Percentiles rank a stretch among this genome's conserved stretches.
Evolutionary conservation across 2,113 vertebrate genomes (phyloP).

Genomic region (Callospermophilus lateralis): DNA sequence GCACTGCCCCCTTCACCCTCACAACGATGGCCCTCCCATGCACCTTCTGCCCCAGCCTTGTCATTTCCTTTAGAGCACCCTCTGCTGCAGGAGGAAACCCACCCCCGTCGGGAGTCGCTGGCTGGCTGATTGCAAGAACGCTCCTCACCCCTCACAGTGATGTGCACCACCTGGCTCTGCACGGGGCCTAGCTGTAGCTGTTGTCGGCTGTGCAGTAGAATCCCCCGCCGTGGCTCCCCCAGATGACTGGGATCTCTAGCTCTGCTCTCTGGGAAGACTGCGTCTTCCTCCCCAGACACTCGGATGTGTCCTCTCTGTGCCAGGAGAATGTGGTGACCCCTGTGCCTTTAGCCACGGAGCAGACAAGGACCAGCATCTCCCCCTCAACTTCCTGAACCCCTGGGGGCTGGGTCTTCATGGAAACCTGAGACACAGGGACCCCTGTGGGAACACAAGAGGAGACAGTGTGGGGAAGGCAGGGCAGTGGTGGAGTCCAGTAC

Average conservation of each 20-base stretch:
- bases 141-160: constrained; percentile 71
- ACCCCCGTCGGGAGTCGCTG: accelerated
- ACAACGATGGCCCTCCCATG: not conserved
- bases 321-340: constrained; percentile 68
- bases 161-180: not conserved
- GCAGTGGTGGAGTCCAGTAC: no score
- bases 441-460: constrained; percentile 47
- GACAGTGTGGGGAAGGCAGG: not conserved
- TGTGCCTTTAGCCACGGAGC: constrained; percentile 59
- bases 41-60: not conserved
- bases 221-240: accelerated
- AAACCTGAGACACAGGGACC: constrained; percentile 54
- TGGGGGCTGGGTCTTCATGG: constrained; percentile 41
- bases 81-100: not conserved
- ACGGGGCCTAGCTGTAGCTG: accelerated
- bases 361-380: constrained; percentile 56
- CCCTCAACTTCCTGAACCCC: not conserved
- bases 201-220: constrained; percentile 73
- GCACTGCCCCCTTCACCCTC: not conserved
- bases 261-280: constrained; percentile 23
- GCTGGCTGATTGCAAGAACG: accelerated
- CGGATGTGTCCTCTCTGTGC: constrained; percentile 19
- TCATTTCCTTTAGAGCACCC: not conserved
- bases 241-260: not conserved
- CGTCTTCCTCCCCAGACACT: constrained; percentile 35